Conservation (phyloP, 2,113 vertebrate genomes). For the Ursus arctos region DNA sequence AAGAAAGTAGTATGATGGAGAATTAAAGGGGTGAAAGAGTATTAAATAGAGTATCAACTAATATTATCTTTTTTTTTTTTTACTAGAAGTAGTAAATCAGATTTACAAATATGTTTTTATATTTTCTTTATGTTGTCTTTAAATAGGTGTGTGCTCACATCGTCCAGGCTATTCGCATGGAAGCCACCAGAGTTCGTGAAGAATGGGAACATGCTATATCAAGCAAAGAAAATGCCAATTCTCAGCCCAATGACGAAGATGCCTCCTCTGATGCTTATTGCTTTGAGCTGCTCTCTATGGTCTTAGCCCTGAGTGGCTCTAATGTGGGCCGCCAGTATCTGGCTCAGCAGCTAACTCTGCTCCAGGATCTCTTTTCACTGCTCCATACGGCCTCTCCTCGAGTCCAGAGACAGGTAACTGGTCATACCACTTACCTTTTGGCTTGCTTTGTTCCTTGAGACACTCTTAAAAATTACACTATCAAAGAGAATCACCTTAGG, state of each 20-base stretch:
- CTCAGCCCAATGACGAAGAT: constrained; percentile 97
- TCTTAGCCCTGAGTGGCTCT: constrained; percentile 97
- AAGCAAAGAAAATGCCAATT: constrained; percentile 99
- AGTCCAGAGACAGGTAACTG: constrained; percentile 97
- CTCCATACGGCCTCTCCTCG: constrained; percentile 98
- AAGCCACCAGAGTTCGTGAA: constrained; percentile 97
- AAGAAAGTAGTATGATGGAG: constrained; percentile 15
- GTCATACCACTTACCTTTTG: neutral
- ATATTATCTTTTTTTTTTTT: neutral
- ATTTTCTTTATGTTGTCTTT: neutral
- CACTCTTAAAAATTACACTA: neutral
- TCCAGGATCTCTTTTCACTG: constrained; percentile 98
- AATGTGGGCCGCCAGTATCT: constrained; percentile 98
- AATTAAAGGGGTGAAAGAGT: constrained; percentile 8
- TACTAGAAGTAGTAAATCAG: neutral
- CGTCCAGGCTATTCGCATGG: constrained; percentile 99
- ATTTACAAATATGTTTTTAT: neutral
- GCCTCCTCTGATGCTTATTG: constrained; percentile 98
- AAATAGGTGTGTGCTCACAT: constrained; percentile 98
- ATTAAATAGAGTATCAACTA: neutral
- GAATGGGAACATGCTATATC: constrained; percentile 99
- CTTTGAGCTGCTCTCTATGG: constrained; percentile 99
- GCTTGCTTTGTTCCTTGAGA: neutral
- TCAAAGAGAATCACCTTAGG: neutral
- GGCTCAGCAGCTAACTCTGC: constrained; percentile 97